These are phyloP conservation scores for Sebastes wilsoni DNA, from an alignment of 2,797 vertebrate genomes.

Conservation along the genomic window DNA sequence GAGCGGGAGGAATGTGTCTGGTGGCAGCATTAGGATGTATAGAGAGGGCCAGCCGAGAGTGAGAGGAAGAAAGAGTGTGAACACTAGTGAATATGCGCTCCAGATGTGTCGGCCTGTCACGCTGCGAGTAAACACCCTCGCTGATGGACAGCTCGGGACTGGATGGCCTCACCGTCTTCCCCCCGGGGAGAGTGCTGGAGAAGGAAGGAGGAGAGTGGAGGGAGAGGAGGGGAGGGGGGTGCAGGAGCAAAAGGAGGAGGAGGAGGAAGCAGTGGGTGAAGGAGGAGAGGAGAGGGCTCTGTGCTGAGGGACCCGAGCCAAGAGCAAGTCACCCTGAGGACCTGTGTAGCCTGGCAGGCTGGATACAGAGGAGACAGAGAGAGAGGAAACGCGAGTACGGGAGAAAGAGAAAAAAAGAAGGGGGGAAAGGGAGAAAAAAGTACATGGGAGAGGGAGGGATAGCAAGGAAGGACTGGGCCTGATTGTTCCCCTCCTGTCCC, in stretches of 20 bases:
- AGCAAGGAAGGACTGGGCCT: slow-evolving; percentile 86
- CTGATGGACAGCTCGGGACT: slow-evolving; percentile 98
- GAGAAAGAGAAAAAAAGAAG: slow-evolving; percentile 72
- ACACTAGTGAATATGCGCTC: slow-evolving; percentile 96
- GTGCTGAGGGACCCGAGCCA: slow-evolving; percentile 79
- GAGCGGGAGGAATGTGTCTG: slow-evolving; percentile 94
- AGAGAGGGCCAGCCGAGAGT: slow-evolving; percentile 45
- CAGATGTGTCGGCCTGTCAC: slow-evolving; percentile 99
- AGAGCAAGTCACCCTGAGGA: slow-evolving; percentile 89
- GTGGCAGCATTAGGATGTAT: slow-evolving; percentile 88
- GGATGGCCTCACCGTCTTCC: slow-evolving; percentile 92
- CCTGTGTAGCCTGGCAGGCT: slow-evolving; percentile 91
- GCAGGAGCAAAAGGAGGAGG: slow-evolving; percentile 50
- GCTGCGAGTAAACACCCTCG: slow-evolving; percentile 95
- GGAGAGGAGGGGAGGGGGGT: slow-evolving; percentile 35
- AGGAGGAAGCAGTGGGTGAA: slow-evolving; percentile 67
- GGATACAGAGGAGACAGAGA: slow-evolving; percentile 80
- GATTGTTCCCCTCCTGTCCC: slow-evolving; percentile 91
- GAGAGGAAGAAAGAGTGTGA: slow-evolving; percentile 70
- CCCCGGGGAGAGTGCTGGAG: slow-evolving; percentile 59
- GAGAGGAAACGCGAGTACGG: slow-evolving; percentile 75
- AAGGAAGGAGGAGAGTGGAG: slow-evolving; percentile 66
- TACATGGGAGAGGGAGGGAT: slow-evolving; percentile 55
- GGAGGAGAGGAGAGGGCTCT: slow-evolving; percentile 61
- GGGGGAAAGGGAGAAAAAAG: slow-evolving; percentile 74